Evolutionary conservation across 2,888 invertebrate species (phyloP), one percentile per base, ranked within the genome.

Genomic region (Sphaerophoria taeniata): DNA sequence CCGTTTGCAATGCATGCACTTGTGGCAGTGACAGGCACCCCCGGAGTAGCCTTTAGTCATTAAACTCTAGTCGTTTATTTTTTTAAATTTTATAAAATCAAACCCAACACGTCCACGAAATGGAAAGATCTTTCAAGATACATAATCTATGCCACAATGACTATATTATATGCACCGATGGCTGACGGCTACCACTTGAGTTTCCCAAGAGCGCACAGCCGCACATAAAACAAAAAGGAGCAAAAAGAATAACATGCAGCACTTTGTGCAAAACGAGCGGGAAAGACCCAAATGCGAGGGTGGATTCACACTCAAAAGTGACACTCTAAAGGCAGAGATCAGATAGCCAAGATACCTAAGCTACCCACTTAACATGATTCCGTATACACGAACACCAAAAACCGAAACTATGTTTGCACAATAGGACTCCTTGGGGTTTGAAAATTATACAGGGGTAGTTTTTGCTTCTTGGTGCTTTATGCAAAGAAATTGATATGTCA

Each of bases 401-500:
- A 61, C 58, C 61, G 24, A 67, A 78, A 83, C 78, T 73, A 82
- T 77, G 72, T 69, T 55, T 55, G 39, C 56, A 80, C 67, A 80
- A 75, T 60, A 45, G 58, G 6, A 9, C n/a, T n/a, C n/a, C 11
- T 33, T 45, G 14, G 60, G 55, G 61, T 58, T 67, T 53, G 34
- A 45, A 16, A 36, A 16, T 58, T 6, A 36, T 4, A 31, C 12
- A 4, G 70, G 72, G 82, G 60, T 77, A 78, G 73, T 69, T 83
- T 71, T 43, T 9, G 24, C 24, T 24, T 73, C 63, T 69, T 55
- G 31, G 34, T 61, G 51, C 31, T 63, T 80, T 67, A 56, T 61
- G 67, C 65, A 51, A 78, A 86, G 82, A 82, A 81, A 86, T 86
- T 86, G 86, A 86, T 86, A 86, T 86, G 86, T 86, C 86, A 86